phyloP scores from a whole-genome alignment of 2,888 invertebrate species.

The Rhagonycha lutea region DNA sequence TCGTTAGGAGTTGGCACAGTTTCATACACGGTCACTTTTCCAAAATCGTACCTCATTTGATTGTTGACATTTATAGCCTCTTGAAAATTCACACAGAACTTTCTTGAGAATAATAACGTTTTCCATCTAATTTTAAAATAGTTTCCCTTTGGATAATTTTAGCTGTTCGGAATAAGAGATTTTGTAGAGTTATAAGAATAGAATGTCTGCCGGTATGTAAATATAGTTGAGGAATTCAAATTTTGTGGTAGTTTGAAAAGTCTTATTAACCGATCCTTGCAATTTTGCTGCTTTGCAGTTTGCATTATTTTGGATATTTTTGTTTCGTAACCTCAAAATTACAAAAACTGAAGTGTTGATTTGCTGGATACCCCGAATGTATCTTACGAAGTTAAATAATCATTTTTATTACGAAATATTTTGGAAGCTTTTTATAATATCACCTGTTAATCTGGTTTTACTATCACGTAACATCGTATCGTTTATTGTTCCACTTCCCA shows the following conservation, averaged over 20 bases:
- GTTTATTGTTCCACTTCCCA: not conserved
- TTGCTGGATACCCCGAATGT: not conserved
- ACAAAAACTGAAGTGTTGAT: not conserved
- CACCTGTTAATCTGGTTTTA: not conserved
- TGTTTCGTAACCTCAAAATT: not conserved
- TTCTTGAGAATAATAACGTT: not conserved
- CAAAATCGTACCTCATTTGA: not conserved
- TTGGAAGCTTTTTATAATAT: not conserved
- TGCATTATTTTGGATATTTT: not conserved
- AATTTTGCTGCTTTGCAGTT: not conserved
- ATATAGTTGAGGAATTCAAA: not conserved
- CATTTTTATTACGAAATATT: not conserved
- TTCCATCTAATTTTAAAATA: not conserved
- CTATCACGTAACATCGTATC: not conserved
- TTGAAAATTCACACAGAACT: not conserved
- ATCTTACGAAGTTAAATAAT: not conserved
- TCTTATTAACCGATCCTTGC: not conserved
- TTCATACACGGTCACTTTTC: too few relatives aligned
- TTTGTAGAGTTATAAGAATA: not conserved
- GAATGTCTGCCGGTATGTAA: not conserved
- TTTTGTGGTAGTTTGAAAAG: not conserved
- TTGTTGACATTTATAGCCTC: not conserved
- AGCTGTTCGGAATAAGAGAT: not conserved
- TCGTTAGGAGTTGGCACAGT: too few relatives aligned
- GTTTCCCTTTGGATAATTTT: not conserved